Evolutionary conservation across 2,797 vertebrate genomes (phyloP), one percentile per base, ranked within the genome.

Genomic region (Parauchenoglanis punctatus): DNA sequence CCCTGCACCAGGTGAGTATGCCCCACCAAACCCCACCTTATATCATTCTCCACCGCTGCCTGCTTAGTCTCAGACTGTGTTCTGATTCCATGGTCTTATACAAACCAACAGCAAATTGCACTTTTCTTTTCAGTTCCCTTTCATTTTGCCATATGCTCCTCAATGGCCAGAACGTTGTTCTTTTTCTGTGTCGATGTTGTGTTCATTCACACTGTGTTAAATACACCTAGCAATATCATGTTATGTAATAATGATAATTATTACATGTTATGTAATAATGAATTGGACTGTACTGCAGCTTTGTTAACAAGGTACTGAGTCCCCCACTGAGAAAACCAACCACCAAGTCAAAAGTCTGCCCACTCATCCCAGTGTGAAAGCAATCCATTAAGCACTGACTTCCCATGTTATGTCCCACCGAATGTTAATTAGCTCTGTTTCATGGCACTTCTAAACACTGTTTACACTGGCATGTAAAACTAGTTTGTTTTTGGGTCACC

Each of bases 1-100:
- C 54, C 90, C 88, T 83, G 89, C 40, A n/a, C 86, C 96, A 95
- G 96, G 97, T 97, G 95, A 97, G 96, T 96, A 90, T 88, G 77
- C 90, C 77, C 63, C 40, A 81, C 82, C 15, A 54, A 28, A 25
- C 40, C 78, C 28, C 18, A 35, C 7, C 31, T 70, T 17, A 63
- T 28, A 44, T 31, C 4, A 11, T 12, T 81, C 11, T 87, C 54
- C n/a, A 54, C 2, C 13, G 56, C 54, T 65, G 12, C 52, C 11
- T 67, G 46, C 28, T 63, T 59, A 46, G 35, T 40, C 59, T 67
- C 35, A 35, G 35, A 35, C 35, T 35, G 35, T 35, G 8, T 59
- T 61, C 17, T 67, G 11, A 18, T 28, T 58, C 12, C 80, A 83
- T 59, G 59, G 13, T 84, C 72, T 52, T 35, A 25, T 49, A 80